Base-by-base conservation (phyloP, 2,113 vertebrate genomes). In the Dicrurus megarhynchus region DNA sequence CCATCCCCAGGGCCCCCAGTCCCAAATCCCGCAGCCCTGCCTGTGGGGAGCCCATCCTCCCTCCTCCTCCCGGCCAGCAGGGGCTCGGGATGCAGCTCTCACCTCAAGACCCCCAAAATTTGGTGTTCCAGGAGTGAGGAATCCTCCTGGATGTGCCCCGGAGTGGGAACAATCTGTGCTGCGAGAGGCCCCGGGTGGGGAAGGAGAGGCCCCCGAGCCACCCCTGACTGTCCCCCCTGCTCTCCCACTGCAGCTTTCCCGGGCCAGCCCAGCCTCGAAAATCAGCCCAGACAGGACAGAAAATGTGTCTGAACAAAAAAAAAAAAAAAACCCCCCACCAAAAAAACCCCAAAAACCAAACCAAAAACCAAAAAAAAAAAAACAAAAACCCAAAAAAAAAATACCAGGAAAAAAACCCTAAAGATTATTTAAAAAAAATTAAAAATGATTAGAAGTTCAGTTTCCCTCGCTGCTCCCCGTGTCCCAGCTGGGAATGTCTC, bases 161-260 rank as follows among this genome's bases (percentile, higher is more conserved):
- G 55, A 32, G 14, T 17, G 76, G 89, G 65, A 95, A 90, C 89
- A 50, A 60, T 76, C 61, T 7, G 86, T 2, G 77, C 77, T 85
- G 12, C 28, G 18, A 22, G 85, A 75, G 87, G 95, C 61, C 39
- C 70, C 60, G 37, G 79, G 76, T 53, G 12, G 69, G 81, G 87
- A 95, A 44, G 86, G 67, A 87, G 42, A 32, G 96, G 84, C 89
- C 96, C 93, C 96, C 35, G 84, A 94, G 81, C 87, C 87, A 46
- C 92, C 92, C 96, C 90, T 79, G 28, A 52, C 78, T 64, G 90
- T 95, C 90, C 95, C 96, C 93, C 96, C 47, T 49, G 90, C 96
- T 84, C 63, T 84, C 77, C 91, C 93, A 82, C 87, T 78, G 89
- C 93, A 65, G 83, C 61, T 76, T 59, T 65, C 77, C 84, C 52